phyloP scores from a whole-genome alignment of 2,888 invertebrate species.

The Callosobruchus maculatus region DNA sequence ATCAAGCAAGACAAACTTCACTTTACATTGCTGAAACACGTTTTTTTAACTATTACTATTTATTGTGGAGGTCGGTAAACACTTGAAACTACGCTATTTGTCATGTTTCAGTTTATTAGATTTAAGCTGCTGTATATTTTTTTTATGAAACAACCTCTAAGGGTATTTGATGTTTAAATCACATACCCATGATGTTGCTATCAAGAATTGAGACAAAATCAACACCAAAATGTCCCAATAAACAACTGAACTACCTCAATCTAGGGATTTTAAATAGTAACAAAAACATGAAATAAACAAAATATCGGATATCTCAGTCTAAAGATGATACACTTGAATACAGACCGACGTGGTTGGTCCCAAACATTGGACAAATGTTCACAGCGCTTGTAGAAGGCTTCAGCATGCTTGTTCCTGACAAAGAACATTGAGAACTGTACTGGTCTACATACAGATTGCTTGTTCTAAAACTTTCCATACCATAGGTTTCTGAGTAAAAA shows the following conservation, averaged over 20 bases:
- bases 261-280: not conserved
- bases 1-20: too few species aligned
- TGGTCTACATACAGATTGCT: constrained; percentile 6
- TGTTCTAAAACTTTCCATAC: not conserved
- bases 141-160: too few species aligned
- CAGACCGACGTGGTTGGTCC: constrained; percentile 60
- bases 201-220: too few species aligned
- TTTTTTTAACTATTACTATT: too few species aligned
- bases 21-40: too few species aligned
- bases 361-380: constrained; percentile 63
- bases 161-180: too few species aligned
- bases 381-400: constrained; percentile 66
- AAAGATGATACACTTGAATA: constrained; percentile 27
- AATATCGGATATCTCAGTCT: not conserved
- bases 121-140: too few species aligned
- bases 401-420: constrained; percentile 55
- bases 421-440: constrained; percentile 24
- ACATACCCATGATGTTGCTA: too few species aligned
- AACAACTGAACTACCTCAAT: not conserved
- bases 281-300: not conserved
- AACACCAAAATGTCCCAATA: not conserved
- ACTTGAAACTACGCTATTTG: too few species aligned
- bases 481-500: too few species aligned
- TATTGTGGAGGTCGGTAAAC: too few species aligned
- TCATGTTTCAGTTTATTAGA: too few species aligned